phyloP scores from a whole-genome alignment of 2,888 invertebrate species.

The Cyclophora albipunctata region DNA sequence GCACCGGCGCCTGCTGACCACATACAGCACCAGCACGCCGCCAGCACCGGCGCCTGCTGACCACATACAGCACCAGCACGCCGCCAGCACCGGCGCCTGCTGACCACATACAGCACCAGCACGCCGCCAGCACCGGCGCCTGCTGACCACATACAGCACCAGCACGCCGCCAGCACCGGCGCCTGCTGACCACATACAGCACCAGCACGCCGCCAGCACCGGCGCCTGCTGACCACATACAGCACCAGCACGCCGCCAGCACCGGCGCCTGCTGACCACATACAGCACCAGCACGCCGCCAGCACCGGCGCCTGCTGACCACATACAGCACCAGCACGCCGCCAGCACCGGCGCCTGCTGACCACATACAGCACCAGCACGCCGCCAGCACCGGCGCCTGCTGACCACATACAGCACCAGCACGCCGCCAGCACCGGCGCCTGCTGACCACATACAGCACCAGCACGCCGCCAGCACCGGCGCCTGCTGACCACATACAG shows the following conservation, averaged over 20 bases:
- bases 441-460: slow-evolving; percentile 35
- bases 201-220: slow-evolving; percentile 27
- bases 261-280: slow-evolving; percentile 25
- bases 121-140: slow-evolving; percentile 16
- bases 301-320: slow-evolving; percentile 11
- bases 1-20: slow-evolving; percentile 20
- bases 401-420: slow-evolving; percentile 38
- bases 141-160: slow-evolving; percentile 36
- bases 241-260: slow-evolving; percentile 30
- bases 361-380: slow-evolving; percentile 45
- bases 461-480: slow-evolving; percentile 27
- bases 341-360: too few species aligned
- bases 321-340: slow-evolving; percentile 44
- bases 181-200: slow-evolving; percentile 34
- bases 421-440: slow-evolving; percentile 23
- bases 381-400: slow-evolving; percentile 7
- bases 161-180: slow-evolving; percentile 25
- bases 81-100: too few species aligned
- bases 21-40: slow-evolving; percentile 40
- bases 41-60: too few species aligned
- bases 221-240: slow-evolving; percentile 31
- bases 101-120: slow-evolving; percentile 42
- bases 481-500: slow-evolving; percentile 34
- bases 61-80: slow-evolving; percentile 48
- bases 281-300: slow-evolving; percentile 36